Evolutionary conservation across 1,140 invertebrate species (phyloP), one percentile per base, ranked within the genome.

Genomic region (Papilio helenus): DNA sequence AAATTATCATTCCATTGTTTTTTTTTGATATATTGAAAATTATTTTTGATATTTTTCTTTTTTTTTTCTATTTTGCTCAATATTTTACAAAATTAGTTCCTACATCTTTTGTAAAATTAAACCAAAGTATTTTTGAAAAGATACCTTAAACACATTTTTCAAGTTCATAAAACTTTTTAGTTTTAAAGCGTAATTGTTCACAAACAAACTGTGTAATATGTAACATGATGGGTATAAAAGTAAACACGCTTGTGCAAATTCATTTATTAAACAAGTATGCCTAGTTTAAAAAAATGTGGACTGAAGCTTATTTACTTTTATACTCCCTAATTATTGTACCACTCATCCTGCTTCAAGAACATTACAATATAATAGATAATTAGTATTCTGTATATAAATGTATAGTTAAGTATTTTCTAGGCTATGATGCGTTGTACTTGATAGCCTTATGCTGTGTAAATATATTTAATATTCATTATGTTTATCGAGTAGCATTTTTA

Each of bases 341-440:
- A 29, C 61, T 29, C n/a, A n/a, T n/a, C 12, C 4, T 29, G 1
- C 18, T 68, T 29, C 26, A 26, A 14, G 26, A 68, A 29, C 26
- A 68, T 34, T 61, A 26, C 0, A 26, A 26, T 12, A 23, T n/a
- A n/a, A n/a, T 55, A 55, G 7, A 55, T 55, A 61, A 61, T 14
- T 65, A 26, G 20, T 61, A 51, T 58, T 9, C 5, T 58, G 58
- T 65, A 29, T 29, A 65, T 29, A 65, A 16, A 29, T 29, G 61
- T 58, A 76, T 12, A 18, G 23, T 55, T 61, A 76, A 79, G 74
- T 79, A 74, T 83, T 82, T 81, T 80, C 76, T 85, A 87, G 87
- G 83, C 78, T 87, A 86, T 82, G 83, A 87, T 85, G 83, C 83
- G 80, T 83, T 83, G 83, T 87, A 87, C 83, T 86, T 86, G 86